A percentile compares a stretch with the other conserved stretches of the same genome.
Conservation (phyloP, 2,888 invertebrate genomes). For the Polydrusus tereticollis region DNA sequence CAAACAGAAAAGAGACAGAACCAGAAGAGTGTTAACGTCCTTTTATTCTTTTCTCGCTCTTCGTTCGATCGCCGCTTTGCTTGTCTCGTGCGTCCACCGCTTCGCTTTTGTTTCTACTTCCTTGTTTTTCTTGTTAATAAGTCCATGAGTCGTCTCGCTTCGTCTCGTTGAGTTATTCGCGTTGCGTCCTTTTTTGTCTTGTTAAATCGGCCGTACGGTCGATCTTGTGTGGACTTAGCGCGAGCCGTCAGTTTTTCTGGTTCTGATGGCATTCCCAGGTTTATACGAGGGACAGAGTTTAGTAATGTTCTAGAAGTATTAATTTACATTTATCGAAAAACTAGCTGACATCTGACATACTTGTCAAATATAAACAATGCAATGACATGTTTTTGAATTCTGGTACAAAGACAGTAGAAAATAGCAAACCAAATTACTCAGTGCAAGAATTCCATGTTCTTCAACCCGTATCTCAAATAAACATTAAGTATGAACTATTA, state of each 20-base stretch:
- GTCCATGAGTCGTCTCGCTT: constrained; percentile 28
- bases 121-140: constrained; percentile 46
- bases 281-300: constrained; percentile 29
- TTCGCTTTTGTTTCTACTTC: constrained; percentile 47
- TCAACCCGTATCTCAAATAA: too few species aligned
- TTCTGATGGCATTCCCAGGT: constrained; percentile 42
- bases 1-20: constrained; percentile 36
- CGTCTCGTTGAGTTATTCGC: constrained; percentile 29
- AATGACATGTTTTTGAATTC: too few species aligned
- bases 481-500: too few species aligned
- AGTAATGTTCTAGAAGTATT: too few species aligned
- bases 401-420: too few species aligned
- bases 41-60: constrained; percentile 47
- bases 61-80: constrained; percentile 39
- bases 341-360: too few species aligned
- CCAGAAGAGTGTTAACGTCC: constrained; percentile 40
- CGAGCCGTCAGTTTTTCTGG: constrained; percentile 46
- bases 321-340: too few species aligned
- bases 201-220: constrained; percentile 38
- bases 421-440: too few species aligned
- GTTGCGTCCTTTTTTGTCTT: constrained; percentile 37
- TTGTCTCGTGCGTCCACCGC: constrained; percentile 48
- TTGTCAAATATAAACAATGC: too few species aligned
- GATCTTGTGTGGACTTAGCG: constrained; percentile 46
- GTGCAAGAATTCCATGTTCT: too few species aligned